Percentiles rank a stretch among this genome's conserved stretches.
Conservation (phyloP, 2,888 invertebrate species). For the Mystacides longicornis region DNA sequence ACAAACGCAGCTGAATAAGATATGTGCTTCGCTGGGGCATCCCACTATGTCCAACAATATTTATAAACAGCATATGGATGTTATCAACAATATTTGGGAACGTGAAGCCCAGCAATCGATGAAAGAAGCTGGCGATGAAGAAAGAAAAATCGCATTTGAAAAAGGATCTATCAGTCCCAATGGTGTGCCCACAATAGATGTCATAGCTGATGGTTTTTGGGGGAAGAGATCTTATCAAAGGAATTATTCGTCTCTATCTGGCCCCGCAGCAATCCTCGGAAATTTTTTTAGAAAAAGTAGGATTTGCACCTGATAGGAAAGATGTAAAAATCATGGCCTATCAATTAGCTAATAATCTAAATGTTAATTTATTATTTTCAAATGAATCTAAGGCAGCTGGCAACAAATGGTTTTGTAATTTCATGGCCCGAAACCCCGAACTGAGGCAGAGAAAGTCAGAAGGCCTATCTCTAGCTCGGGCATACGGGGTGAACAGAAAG, state of each 20-base stretch:
- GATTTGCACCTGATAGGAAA: background rate
- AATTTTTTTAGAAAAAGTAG: background rate
- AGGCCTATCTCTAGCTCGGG: background rate
- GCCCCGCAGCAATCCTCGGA: slow-evolving; percentile 5
- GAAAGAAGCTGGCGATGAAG: background rate
- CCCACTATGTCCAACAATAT: background rate
- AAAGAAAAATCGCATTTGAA: background rate
- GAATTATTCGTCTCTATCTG: slow-evolving; percentile 1
- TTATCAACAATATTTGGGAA: background rate
- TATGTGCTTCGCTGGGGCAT: background rate
- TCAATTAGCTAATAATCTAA: background rate
- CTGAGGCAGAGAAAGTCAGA: slow-evolving; percentile 3
- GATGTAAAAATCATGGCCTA: background rate
- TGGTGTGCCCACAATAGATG: slow-evolving; percentile 1
- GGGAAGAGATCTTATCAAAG: slow-evolving; percentile 5
- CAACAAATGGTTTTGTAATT: background rate
- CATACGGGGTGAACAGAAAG: background rate
- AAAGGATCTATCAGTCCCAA: background rate
- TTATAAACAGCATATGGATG: background rate
- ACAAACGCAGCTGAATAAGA: background rate
- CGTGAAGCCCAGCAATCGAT: background rate
- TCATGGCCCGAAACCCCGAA: background rate
- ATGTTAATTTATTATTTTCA: background rate
- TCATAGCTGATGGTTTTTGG: slow-evolving; percentile 8
- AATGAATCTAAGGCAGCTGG: background rate